Conservation (phyloP, 1,140 invertebrate genomes). For the Meloidogyne chitwoodi region DNA sequence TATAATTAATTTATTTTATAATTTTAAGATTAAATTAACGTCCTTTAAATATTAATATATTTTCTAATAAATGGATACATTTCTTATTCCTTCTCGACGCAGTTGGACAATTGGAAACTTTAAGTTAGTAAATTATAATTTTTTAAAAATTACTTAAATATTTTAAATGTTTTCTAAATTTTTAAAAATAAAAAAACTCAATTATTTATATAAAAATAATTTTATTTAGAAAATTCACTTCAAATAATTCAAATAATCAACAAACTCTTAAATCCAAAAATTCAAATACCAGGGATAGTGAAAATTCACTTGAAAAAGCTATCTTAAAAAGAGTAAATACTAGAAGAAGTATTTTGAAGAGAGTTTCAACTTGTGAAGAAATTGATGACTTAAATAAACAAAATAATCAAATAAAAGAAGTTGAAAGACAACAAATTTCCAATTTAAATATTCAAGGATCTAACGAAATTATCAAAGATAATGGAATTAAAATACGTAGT, state of each 20-base stretch:
- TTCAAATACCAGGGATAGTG: not conserved
- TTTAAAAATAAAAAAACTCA: not conserved
- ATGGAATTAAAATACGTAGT: not conserved
- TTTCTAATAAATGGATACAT: not conserved
- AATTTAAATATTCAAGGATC: not conserved
- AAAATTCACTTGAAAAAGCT: not conserved
- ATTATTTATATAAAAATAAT: not conserved
- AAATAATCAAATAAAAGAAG: not conserved
- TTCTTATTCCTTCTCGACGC: not conserved
- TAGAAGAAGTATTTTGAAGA: constrained; percentile 7
- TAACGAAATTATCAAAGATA: not conserved
- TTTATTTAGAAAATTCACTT: constrained; percentile 9
- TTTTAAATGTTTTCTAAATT: too few relatives aligned
- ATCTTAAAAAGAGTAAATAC: not conserved
- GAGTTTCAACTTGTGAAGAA: constrained; percentile 3
- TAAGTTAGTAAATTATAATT: not conserved
- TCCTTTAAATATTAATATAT: too few relatives aligned
- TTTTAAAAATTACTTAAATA: not conserved
- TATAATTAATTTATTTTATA: too few relatives aligned
- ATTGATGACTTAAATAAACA: not conserved
- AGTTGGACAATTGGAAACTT: constrained; percentile 15
- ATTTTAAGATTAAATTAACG: too few relatives aligned
- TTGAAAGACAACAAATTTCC: too few relatives aligned
- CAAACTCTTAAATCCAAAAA: not conserved
- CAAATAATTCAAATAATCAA: not conserved